Base-by-base conservation (phyloP, 2,888 invertebrate species). In the Drosophila borborema region DNA sequence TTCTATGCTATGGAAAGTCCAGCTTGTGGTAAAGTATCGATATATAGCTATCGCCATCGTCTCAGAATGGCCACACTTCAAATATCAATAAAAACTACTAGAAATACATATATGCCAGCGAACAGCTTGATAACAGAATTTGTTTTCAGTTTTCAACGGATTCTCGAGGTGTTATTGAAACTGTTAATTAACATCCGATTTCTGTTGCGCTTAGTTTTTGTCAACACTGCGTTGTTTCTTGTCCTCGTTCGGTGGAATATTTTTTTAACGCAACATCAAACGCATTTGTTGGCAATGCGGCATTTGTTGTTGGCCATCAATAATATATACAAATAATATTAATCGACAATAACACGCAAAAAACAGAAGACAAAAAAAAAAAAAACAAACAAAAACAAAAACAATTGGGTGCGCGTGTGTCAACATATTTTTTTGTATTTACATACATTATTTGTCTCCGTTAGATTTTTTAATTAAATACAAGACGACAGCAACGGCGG, bases 141-240 rank as follows among this genome's bases (percentile, higher is more conserved):
- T 10, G 66, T 64, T 49, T 49, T 9, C 18, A 49, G 41, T 36
- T 40, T 9, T 4, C 36, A 56, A 71, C 60, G 46, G 34, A 36
- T 31, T 36, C 36, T 23, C 4, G 20, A 20, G 12, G 18, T 28
- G 48, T 49, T 67, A 28, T n/a, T 16, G 4, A 14, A n/a, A 28
- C 69, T 76, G 80, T 75, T 80, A 75, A 53, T 41, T 68, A 80
- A 76, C 77, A 74, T 74, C 23, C 18, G 31, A 46, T 31, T 48
- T 80, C 61, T 80, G 59, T 80, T 75, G 70, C 64, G 60, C 72
- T 71, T 36, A 77, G 72, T 81, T 77, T 77, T 81, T 77, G 77
- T 77, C 78, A 77, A 77, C 77, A 77, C 65, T 77, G 48, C 56
- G 66, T 43, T 63, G 78, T 56, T 43, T 63, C 64, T 64, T 75